Evolutionary conservation across 2,113 vertebrate genomes (phyloP), one percentile per base, ranked within the genome.

Genomic region (Cyanoramphus novaezelandiae): DNA sequence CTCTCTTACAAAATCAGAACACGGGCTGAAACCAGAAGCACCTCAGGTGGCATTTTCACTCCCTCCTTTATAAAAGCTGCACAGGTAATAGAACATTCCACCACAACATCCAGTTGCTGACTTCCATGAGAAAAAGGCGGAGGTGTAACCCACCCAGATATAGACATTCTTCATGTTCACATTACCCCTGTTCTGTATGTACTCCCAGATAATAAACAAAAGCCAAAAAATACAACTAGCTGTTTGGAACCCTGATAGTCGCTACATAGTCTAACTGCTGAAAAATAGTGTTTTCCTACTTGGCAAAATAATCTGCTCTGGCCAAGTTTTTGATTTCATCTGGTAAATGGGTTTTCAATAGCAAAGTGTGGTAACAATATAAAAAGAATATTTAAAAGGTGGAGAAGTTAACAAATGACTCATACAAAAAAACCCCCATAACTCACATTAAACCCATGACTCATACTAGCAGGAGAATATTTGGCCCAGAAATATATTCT

Each of bases 401-500:
- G 63, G 67, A 89, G 49, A 95, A 95, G 78, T 93, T 83, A 92
- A 75, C 6, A 33, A 41, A 88, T 91, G 70, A 94, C 31, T 97
- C 90, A 95, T 52, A 71, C 8, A 89, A 81, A 67, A 95, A 94
- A 93, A 67, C 1, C 2, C 9, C 37, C 16, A 13, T 67, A 86
- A 91, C 82, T 90, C 50, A 67, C 43, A 75, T 90, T 70, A 92
- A 85, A 94, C 10, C n/a, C 31, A 44, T 94, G 94, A 97, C 47
- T 95, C 93, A 93, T 49, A 68, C 57, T 69, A 97, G 60, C 75
- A 94, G 74, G 39, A 92, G 83, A 95, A 41, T 94, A 95, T 95
- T 91, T 62, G 82, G 82, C 93, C 82, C 95, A 96, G 75, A 93
- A 94, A 96, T 80, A 91, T 8, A 77, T 65, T 77, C 78, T 72